phyloP scores from a whole-genome alignment of 2,888 invertebrate genomes.

The Tholera decimalis region DNA sequence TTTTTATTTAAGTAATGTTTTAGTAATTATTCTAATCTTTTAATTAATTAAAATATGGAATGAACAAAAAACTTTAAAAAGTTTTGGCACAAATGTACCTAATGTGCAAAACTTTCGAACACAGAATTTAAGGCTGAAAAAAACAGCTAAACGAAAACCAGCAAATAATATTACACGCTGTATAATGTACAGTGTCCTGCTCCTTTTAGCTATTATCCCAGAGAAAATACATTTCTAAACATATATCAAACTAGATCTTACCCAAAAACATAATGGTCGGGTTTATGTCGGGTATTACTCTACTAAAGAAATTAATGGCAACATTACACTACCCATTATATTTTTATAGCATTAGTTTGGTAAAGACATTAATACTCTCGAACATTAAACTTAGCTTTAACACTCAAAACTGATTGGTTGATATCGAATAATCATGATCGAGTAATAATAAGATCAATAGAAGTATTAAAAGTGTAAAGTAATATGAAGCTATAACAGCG shows the following conservation, averaged over 20 bases:
- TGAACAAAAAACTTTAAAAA: too few relatives aligned
- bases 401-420: conserved; percentile 22
- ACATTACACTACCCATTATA: conserved; percentile 59
- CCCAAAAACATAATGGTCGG: conserved; percentile 52
- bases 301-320: conserved; percentile 52
- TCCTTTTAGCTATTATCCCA: conserved; percentile 13
- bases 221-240: conserved; percentile 34
- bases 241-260: conserved; percentile 47
- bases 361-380: conserved; percentile 40
- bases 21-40: too few relatives aligned
- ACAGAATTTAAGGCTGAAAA: not conserved
- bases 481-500: conserved; percentile 10
- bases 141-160: not conserved
- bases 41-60: too few relatives aligned
- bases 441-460: conserved; percentile 31
- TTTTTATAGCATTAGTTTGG: conserved; percentile 57
- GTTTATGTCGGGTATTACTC: conserved; percentile 53
- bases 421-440: conserved; percentile 16
- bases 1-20: too few relatives aligned
- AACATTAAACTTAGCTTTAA: conserved; percentile 39
- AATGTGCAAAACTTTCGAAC: not conserved
- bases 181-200: conserved; percentile 21
- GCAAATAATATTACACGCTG: not conserved
- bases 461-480: conserved; percentile 21
- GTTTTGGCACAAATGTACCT: too few relatives aligned